Percentiles rank a stretch among this genome's conserved stretches.
Evolutionary conservation across 2,797 vertebrate genomes (phyloP).

Genomic region (Acestrorhynchus altus): DNA sequence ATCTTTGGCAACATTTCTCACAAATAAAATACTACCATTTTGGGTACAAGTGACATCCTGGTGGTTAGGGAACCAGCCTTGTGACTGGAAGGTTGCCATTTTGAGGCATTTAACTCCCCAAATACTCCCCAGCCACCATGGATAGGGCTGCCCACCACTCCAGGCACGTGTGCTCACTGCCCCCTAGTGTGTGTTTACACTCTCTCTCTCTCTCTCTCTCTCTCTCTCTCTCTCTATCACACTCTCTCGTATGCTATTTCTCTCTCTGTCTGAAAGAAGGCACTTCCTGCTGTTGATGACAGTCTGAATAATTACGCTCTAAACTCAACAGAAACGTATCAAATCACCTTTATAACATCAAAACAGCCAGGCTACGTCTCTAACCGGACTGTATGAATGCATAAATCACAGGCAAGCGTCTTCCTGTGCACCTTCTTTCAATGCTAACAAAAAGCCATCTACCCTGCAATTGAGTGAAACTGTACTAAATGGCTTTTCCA

Average conservation of each 20-base stretch:
- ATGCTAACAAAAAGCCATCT: conserved; percentile 39
- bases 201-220: neutral
- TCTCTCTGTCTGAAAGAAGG: neutral
- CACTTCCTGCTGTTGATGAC: conserved; percentile 10
- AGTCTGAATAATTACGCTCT: conserved; percentile 15
- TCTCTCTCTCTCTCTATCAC: neutral
- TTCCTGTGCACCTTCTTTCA: conserved; percentile 41
- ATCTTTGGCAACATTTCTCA: no score
- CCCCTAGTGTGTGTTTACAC: no score
- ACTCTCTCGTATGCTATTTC: neutral
- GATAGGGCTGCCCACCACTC: no score
- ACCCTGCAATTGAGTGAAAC: conserved; percentile 50
- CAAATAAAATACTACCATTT: no score
- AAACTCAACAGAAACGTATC: conserved; percentile 1
- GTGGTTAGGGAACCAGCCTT: no score
- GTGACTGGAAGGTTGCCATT: no score
- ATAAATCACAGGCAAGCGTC: conserved; percentile 25
- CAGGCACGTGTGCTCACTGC: no score
- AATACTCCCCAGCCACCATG: no score
- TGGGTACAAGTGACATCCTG: no score
- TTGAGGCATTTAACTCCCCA: no score
- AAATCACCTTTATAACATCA: conserved; percentile 10
- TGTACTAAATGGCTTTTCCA: conserved; percentile 56
- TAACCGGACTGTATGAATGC: conserved; percentile 6
- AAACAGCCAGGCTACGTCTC: conserved; percentile 3